These are phyloP conservation scores for Melieria omissa DNA, from an alignment of 2,888 invertebrate genomes.

Conservation along the genomic window DNA sequence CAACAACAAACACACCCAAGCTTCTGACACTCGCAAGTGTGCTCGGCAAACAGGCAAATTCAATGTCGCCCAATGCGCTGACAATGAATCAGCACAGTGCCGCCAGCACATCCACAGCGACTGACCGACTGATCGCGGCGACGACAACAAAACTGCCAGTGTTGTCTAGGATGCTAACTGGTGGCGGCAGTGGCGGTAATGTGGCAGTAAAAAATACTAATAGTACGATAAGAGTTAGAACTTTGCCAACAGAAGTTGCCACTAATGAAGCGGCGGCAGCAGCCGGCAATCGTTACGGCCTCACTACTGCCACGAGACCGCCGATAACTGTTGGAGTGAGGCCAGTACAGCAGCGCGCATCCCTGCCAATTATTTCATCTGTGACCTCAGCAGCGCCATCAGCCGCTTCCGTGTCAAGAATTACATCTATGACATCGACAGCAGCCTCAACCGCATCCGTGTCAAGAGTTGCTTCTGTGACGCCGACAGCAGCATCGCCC, in stretches of 20 bases:
- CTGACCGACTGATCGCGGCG: background rate
- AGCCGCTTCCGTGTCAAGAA: background rate
- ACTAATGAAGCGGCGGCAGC: slow-evolving; percentile 3
- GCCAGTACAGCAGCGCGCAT: too few relatives aligned
- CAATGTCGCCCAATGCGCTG: too few relatives aligned
- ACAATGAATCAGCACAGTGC: too few relatives aligned
- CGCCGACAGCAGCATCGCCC: background rate
- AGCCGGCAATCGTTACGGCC: background rate
- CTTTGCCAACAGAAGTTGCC: background rate
- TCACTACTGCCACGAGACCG: too few relatives aligned
- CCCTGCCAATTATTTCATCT: background rate
- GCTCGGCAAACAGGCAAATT: too few relatives aligned
- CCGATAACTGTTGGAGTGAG: too few relatives aligned
- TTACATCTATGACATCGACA: background rate
- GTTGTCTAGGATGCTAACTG: background rate
- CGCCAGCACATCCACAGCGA: too few relatives aligned
- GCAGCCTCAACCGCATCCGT: background rate
- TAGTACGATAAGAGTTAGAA: too few relatives aligned
- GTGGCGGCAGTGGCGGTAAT: too few relatives aligned
- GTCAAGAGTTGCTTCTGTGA: background rate
- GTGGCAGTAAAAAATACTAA: too few relatives aligned
- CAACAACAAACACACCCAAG: too few relatives aligned
- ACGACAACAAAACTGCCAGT: background rate
- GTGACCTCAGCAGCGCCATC: background rate
- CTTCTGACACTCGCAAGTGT: too few relatives aligned